Percentiles rank a stretch among this genome's conserved stretches.
These are phyloP conservation scores for Cistogaster globosa DNA, from an alignment of 2,888 invertebrate genomes.

Conservation along the genomic window DNA sequence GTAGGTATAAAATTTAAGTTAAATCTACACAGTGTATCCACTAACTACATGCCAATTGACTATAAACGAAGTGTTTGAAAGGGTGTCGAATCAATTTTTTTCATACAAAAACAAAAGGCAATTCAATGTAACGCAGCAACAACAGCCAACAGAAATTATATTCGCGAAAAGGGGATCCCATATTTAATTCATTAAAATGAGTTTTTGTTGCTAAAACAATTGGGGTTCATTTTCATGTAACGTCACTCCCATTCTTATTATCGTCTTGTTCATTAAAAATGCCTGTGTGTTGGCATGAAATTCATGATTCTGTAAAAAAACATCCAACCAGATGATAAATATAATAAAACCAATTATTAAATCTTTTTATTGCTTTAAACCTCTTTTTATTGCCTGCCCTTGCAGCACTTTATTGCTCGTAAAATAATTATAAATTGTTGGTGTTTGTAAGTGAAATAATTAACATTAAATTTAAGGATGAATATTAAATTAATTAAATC, in stretches of 20 bases:
- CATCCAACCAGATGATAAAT: conserved; percentile 55
- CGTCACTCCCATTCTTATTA: conserved; percentile 4
- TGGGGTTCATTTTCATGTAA: conserved; percentile 1
- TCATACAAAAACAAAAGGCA: conserved; percentile 31
- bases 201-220: conserved; percentile 41
- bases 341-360: conserved; percentile 66
- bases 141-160: conserved; percentile 13
- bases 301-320: conserved; percentile 39
- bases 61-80: conserved; percentile 72
- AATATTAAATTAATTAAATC: conserved; percentile 58
- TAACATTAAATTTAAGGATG: conserved; percentile 43
- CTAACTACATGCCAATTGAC: conserved; percentile 70
- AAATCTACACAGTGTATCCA: conserved; percentile 45
- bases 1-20: conserved; percentile 2
- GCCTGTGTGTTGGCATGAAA: conserved; percentile 55
- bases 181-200: conserved; percentile 69
- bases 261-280: conserved; percentile 66
- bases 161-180: conserved; percentile 43
- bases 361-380: conserved; percentile 28
- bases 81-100: conserved; percentile 68
- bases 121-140: conserved; percentile 23
- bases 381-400: background rate
- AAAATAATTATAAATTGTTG: conserved; percentile 49
- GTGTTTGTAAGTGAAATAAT: conserved; percentile 40
- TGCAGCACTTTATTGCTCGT: background rate